A percentile compares a stretch with the other conserved stretches of the same genome.
These are phyloP conservation scores for Bucorvus abyssinicus DNA, from an alignment of 2,797 vertebrate species.

Conservation along the genomic window DNA sequence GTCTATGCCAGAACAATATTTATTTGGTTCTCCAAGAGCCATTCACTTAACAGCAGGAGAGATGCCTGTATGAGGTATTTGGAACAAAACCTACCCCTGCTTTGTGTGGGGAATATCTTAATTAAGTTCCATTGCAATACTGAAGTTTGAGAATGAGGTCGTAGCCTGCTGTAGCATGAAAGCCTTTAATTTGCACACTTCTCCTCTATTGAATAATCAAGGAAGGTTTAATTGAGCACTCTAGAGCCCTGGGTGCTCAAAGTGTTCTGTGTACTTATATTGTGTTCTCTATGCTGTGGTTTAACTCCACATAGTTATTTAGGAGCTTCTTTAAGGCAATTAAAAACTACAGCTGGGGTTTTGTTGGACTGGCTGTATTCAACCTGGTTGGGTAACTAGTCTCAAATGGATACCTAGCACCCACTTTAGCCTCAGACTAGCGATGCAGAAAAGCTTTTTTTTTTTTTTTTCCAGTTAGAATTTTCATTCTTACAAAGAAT, in stretches of 20 bases:
- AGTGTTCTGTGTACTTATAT: constrained; percentile 6
- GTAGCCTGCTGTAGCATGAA: constrained; percentile 58
- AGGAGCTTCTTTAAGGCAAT: constrained; percentile 51
- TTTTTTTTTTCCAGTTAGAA: background rate
- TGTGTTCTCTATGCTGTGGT: constrained; percentile 17
- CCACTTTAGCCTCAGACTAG: background rate
- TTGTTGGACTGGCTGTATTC: constrained; percentile 28
- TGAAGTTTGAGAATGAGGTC: constrained; percentile 57
- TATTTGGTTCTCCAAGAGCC: constrained; percentile 24
- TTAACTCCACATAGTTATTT: constrained; percentile 45
- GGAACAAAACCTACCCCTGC: constrained; percentile 52
- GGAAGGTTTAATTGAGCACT: constrained; percentile 57
- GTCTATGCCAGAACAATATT: constrained; percentile 36
- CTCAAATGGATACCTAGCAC: constrained; percentile 36
- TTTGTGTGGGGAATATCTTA: constrained; percentile 52
- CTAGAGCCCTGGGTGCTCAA: constrained; percentile 28
- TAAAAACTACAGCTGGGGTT: constrained; percentile 55
- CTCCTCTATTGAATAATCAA: constrained; percentile 64
- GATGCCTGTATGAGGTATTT: constrained; percentile 25
- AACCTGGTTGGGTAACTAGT: constrained; percentile 25
- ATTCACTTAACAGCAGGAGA: constrained; percentile 42
- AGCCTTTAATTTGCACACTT: constrained; percentile 65
- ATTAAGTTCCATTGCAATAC: constrained; percentile 62
- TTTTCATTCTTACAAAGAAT: background rate
- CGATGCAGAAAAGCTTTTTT: background rate